phyloP scores from a whole-genome alignment of 2,113 vertebrate species.

The Anhinga anhinga region DNA sequence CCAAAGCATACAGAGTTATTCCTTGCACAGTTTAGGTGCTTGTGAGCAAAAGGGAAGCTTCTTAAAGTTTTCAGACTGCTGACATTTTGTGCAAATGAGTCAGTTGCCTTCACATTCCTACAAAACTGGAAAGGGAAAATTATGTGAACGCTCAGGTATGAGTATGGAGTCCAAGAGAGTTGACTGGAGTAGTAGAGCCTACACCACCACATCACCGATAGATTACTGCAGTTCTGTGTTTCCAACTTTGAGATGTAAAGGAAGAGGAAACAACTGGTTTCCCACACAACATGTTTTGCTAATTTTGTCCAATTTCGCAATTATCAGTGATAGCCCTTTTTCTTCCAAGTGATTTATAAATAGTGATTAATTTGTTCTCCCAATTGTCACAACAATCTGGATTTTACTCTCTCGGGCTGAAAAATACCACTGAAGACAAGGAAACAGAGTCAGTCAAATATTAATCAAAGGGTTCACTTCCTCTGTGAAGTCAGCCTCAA shows the following conservation, averaged over 20 bases:
- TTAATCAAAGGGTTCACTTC: not conserved
- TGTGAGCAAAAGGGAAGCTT: not conserved
- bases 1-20: not conserved
- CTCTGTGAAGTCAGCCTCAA: slow-evolving; percentile 11
- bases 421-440: not conserved
- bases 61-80: not conserved
- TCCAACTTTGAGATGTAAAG: not conserved
- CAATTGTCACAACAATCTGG: slow-evolving; percentile 28
- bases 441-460: not conserved
- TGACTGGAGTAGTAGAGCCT: not conserved
- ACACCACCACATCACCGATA: not conserved
- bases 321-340: not conserved
- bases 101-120: not conserved
- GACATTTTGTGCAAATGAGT: not conserved
- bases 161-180: not conserved
- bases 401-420: not conserved
- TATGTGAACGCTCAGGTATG: not conserved
- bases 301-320: not conserved
- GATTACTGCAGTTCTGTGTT: not conserved
- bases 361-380: slow-evolving; percentile 37
- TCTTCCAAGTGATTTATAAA: slow-evolving; percentile 23
- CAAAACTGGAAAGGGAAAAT: not conserved
- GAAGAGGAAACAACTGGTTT: not conserved
- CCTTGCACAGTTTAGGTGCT: not conserved
- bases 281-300: not conserved